phyloP scores from a whole-genome alignment of 2,797 vertebrate genomes.

The Myotis planiceps region DNA sequence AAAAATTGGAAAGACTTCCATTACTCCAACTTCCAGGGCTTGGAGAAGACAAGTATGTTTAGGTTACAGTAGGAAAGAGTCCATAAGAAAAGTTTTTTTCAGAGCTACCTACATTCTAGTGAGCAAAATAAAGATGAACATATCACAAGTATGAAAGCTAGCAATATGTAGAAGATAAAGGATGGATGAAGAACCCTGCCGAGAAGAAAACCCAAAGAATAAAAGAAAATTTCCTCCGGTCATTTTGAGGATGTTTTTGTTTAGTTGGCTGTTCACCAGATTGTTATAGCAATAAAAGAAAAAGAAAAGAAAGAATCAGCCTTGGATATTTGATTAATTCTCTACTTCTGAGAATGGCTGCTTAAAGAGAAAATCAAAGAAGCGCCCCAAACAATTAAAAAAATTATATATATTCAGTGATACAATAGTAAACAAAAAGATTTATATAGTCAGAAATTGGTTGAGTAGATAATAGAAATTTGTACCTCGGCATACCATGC shows the following conservation, averaged over 20 bases:
- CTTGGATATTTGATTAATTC: slow-evolving; percentile 11
- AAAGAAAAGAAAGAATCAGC: slow-evolving; percentile 13
- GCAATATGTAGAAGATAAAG: neutral
- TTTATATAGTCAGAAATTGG: neutral
- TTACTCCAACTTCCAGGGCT: neutral
- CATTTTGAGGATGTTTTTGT: neutral
- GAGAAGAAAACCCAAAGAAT: neutral
- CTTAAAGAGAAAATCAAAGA: neutral
- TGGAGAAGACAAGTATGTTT: neutral
- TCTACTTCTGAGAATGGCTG: neutral
- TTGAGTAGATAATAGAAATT: neutral
- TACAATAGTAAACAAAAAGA: neutral
- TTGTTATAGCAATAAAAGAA: slow-evolving; percentile 21
- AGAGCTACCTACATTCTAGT: neutral
- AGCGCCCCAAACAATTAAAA: neutral
- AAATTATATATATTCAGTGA: neutral
- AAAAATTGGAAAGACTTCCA: neutral
- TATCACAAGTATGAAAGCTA: neutral
- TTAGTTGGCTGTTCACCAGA: neutral
- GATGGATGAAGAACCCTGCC: neutral
- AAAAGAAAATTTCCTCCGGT: neutral
- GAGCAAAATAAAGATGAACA: neutral
- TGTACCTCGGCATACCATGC: neutral
- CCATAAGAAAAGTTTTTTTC: neutral
- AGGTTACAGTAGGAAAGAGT: neutral